Evolutionary conservation across 2,888 invertebrate genomes (phyloP), one percentile per base, ranked within the genome.

Genomic region (Dryococelus australis): DNA sequence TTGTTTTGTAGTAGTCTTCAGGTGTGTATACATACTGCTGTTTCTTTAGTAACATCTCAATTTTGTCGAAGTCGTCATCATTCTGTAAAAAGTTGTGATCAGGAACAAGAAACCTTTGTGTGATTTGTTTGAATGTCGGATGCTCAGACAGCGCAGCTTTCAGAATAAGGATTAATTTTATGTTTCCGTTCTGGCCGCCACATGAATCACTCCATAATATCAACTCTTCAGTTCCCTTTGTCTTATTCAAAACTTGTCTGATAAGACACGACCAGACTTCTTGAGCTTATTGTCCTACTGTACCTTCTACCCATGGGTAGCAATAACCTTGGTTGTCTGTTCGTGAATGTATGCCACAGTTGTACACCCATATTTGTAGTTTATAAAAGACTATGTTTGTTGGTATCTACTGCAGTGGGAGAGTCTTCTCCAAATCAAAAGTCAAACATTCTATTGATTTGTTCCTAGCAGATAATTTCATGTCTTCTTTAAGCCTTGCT

Each of bases 271-370:
- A 9, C 89, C 89, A 43, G 91, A 89, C 87, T 91, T 91, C 86
- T 90, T 90, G n/a, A 90, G 89, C 26, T 90, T 90, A n/a, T 83
- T 90, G 83, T 10, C 90, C 90, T 43, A 90, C 90, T 53, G 84
- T 85, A 24, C 90, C 89, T 85, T 91, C 90, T 47, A 88, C 88
- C 90, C 90, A 91, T 26, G 89, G 79, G 89, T 90, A 91, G 87
- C 89, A 90, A 87, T 90, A 90, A 27, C 89, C 89, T 87, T 88
- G 86, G n/a, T 90, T 89, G 26, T 51, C 51, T 86, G 27, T 86
- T 10, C 87, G 89, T 43, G 88, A 86, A 85, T 90, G 89, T 83
- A 91, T 87, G 9, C 90, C 90, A 43, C 87, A 88, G 87, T 91
- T 91, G 85, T 90, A 90, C 27, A 90, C 35, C 87, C 89, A 89